These are phyloP conservation scores for Seira sanloemensis DNA, from an alignment of 2,888 invertebrate genomes.

Conservation along the genomic window DNA sequence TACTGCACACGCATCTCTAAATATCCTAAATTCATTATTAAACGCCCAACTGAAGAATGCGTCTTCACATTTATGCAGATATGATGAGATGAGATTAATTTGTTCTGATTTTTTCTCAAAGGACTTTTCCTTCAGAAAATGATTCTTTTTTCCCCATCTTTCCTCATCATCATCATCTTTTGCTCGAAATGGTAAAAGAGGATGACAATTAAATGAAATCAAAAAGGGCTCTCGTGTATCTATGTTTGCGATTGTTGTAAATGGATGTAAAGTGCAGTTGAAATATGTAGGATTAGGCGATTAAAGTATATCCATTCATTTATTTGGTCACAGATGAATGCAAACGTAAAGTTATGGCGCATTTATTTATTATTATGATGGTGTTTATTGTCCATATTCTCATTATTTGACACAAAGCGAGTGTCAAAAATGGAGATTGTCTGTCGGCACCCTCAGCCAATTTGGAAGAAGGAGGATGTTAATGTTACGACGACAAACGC, in stretches of 20 bases:
- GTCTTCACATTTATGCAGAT: not conserved
- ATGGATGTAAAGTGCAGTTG: too few species aligned
- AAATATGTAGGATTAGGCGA: too few species aligned
- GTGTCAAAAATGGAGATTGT: not conserved
- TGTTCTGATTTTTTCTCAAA: conserved; percentile 53
- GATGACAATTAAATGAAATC: conserved; percentile 5
- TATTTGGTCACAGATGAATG: too few species aligned
- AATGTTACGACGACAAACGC: too few species aligned
- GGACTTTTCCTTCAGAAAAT: conserved; percentile 10
- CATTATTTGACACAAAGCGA: not conserved
- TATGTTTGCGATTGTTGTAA: too few species aligned
- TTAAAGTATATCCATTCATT: too few species aligned
- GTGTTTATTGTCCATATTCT: not conserved
- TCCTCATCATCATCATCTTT: too few species aligned
- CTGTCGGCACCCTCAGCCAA: not conserved
- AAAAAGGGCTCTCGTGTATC: not conserved
- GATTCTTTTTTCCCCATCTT: not conserved
- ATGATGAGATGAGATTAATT: conserved; percentile 1
- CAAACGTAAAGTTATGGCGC: conserved; percentile 2
- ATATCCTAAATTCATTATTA: conserved; percentile 31
- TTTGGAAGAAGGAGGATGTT: too few species aligned
- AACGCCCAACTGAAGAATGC: conserved; percentile 58
- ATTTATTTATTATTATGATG: not conserved
- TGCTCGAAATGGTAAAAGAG: not conserved
- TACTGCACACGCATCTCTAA: conserved; percentile 19